Conservation (phyloP, 92 coral and sea anemone species). For the Palythoa caribaeorum region DNA sequence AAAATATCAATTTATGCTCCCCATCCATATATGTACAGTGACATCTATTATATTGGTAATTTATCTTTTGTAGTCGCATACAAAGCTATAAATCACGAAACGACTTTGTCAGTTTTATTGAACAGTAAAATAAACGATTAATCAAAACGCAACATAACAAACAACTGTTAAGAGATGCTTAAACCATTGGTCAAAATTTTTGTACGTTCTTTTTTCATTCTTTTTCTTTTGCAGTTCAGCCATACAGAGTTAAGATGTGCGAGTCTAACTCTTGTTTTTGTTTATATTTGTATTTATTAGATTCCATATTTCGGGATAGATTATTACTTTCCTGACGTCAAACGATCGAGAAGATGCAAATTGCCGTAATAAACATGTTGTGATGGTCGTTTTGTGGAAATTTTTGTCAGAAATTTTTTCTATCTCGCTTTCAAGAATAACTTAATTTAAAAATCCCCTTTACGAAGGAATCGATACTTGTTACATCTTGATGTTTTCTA, state of each 20-base stretch:
- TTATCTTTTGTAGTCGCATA: background rate
- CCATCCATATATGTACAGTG: too few species aligned
- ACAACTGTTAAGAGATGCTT: too few species aligned
- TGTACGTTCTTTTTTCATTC: too few species aligned
- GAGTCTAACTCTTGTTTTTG: background rate
- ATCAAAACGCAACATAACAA: too few species aligned
- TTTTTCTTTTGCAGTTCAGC: too few species aligned
- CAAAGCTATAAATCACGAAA: constrained; percentile 1
- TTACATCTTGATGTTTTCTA: too few species aligned
- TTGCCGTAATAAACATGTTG: constrained; percentile 31
- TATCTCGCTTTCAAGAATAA: background rate
- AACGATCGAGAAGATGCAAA: background rate
- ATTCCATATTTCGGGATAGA: background rate
- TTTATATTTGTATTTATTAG: background rate
- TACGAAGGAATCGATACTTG: background rate
- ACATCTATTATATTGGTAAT: background rate
- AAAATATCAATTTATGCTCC: background rate
- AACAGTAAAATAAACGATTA: background rate
- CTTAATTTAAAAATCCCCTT: background rate
- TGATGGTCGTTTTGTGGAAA: background rate
- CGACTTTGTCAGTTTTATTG: background rate
- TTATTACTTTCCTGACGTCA: constrained; percentile 36
- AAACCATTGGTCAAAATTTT: too few species aligned
- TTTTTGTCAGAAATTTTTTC: background rate
- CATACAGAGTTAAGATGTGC: too few species aligned